Evolutionary conservation across 2,888 invertebrate species (phyloP), one percentile per base, ranked within the genome.

Genomic region (Cephalotes varians): DNA sequence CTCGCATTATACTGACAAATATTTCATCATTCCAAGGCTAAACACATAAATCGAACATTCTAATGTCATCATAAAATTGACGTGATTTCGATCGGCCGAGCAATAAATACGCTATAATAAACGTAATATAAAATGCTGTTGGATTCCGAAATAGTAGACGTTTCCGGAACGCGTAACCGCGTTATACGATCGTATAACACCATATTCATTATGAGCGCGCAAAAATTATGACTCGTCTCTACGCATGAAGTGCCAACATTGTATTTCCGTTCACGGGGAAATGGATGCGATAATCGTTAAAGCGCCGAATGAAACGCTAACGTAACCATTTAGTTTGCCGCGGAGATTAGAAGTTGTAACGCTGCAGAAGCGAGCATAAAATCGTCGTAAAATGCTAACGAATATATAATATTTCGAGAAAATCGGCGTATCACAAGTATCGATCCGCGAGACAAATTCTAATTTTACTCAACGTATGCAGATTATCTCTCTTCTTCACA

Each of bases 321-420:
- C 31, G 44, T 34, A 64, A 51, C 1, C 56, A 64, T 65, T 64
- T 28, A 79, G 18, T 6, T 49, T 1, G 51, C 15, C 28, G 25
- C 28, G 15, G 10, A 15, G 62, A 62, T 80, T 72, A 60, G n/a
- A 7, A 18, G 12, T 37, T 40, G n/a, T 80, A 28, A 80, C n/a
- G 49, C 60, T 25, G 58, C 47, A 37, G 34, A 60, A 40, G 58
- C 25, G 34, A 21, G 15, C 15, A n/a, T 60, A 71, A 44, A 44
- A 76, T 18, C 12, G 31, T 47, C 49, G 25, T 81, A 79, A 79
- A 81, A 86, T 72, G 58, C 54, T 72, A 81, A 83, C 76, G 54
- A 87, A 82, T 85, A 71, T 83, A 40, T 25, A 85, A 51, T 56
- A 84, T 85, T 74, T 82, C 71, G 80, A 73, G 47, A 83, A 83